Conservation (phyloP, 1,140 invertebrate genomes). For the Bombus confusus region DNA sequence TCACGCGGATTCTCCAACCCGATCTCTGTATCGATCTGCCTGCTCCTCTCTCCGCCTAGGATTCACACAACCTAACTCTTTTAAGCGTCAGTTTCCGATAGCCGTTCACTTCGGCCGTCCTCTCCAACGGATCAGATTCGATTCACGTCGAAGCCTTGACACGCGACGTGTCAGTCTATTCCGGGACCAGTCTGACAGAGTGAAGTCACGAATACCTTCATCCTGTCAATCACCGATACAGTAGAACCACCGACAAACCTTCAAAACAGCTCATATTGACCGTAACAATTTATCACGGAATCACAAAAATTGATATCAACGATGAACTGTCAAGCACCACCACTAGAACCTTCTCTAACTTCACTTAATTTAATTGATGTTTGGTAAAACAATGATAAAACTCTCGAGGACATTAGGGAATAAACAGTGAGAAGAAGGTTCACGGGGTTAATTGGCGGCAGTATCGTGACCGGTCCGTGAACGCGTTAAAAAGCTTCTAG, state of each 20-base stretch:
- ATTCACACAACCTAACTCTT: not conserved
- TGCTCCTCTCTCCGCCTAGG: not conserved
- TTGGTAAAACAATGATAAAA: not conserved
- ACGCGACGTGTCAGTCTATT: constrained; percentile 39
- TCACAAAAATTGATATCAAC: not conserved
- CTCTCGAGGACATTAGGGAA: not conserved
- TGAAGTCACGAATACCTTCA: not conserved
- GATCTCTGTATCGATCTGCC: not conserved
- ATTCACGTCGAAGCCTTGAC: constrained; percentile 35
- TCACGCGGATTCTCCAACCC: not conserved
- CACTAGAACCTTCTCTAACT: not conserved
- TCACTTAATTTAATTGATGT: not conserved
- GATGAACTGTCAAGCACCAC: not conserved
- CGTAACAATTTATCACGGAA: not conserved
- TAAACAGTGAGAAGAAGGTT: not conserved
- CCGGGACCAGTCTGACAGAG: not conserved
- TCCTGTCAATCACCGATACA: not conserved
- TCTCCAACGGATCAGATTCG: constrained; percentile 21
- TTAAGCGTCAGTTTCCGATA: constrained; percentile 9
- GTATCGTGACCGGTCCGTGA: not conserved
- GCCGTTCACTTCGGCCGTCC: not conserved
- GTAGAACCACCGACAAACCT: not conserved
- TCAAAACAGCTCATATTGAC: not conserved
- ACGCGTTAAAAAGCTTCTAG: constrained; percentile 49
- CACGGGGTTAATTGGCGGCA: not conserved